A percentile compares a stretch with the other conserved stretches of the same genome.
Conservation (phyloP, 2,888 invertebrate genomes). For the Prosopocoilus inquinatus region DNA sequence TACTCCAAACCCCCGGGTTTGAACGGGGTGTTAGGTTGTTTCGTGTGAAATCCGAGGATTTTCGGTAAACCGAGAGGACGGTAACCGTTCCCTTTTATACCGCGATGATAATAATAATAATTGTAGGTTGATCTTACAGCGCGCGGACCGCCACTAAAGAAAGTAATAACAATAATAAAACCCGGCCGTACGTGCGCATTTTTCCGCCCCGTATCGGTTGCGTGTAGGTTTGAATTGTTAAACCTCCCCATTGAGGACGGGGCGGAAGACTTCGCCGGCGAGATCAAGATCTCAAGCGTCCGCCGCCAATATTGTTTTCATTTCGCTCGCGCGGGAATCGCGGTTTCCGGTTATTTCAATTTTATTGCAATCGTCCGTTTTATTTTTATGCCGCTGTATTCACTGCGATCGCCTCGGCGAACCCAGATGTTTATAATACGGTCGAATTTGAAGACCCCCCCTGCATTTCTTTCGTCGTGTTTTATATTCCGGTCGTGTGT, state of each 20-base stretch:
- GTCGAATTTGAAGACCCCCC: conserved; percentile 10
- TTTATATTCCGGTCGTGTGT: conserved; percentile 17
- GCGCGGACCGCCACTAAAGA: no score
- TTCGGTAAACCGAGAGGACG: no score
- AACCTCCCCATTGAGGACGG: neutral
- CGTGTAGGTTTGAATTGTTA: no score
- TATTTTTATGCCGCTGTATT: neutral
- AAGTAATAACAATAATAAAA: no score
- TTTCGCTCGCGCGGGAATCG: conserved; percentile 3
- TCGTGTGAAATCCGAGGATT: no score
- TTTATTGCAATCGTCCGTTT: neutral
- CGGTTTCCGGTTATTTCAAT: conserved; percentile 16
- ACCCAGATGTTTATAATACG: conserved; percentile 21
- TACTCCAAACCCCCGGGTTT: no score
- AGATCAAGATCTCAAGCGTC: neutral
- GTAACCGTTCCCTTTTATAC: no score
- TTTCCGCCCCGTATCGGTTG: no score
- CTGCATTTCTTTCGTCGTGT: conserved; percentile 14
- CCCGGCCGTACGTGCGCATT: no score
- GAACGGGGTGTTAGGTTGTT: no score
- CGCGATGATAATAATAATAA: no score
- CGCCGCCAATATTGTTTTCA: conserved; percentile 4
- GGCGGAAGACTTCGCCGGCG: neutral
- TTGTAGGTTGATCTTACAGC: no score
- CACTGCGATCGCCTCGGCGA: conserved; percentile 3